A percentile compares a stretch with the other conserved stretches of the same genome.
These are phyloP conservation scores for Lagopus muta DNA, from an alignment of 2,113 vertebrate species.

Conservation along the genomic window DNA sequence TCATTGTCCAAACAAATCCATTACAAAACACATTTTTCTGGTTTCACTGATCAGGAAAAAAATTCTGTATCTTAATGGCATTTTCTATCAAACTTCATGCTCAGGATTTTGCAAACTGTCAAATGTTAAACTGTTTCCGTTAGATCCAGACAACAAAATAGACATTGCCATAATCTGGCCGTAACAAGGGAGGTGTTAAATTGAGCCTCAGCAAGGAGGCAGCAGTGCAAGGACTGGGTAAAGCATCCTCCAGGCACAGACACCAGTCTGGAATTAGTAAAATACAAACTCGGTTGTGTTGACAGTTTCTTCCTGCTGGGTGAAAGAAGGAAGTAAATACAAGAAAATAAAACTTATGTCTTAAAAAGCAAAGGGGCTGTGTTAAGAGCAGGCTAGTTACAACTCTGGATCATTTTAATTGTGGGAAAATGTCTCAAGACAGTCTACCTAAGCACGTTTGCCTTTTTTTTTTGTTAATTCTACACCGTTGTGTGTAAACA, in stretches of 20 bases:
- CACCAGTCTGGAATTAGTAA: not conserved
- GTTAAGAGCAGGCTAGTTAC: not conserved
- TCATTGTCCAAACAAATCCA: not conserved
- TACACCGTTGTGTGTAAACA: slow-evolving; percentile 26
- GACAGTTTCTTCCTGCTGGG: slow-evolving; percentile 17
- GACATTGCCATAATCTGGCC: not conserved
- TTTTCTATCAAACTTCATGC: not conserved
- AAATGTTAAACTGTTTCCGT: not conserved
- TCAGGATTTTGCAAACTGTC: not conserved
- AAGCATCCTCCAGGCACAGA: not conserved
- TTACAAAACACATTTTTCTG: not conserved
- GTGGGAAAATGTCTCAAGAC: slow-evolving; percentile 58
- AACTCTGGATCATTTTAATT: slow-evolving; percentile 9
- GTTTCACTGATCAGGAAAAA: not conserved
- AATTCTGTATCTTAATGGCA: not conserved
- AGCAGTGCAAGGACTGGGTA: not conserved
- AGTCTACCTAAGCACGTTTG: slow-evolving; percentile 13
- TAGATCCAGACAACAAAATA: not conserved
- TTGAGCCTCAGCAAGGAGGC: not conserved
- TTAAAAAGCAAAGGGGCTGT: slow-evolving; percentile 1
- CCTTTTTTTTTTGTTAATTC: slow-evolving; percentile 29
- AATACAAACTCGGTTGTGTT: not conserved
- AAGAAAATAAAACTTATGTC: slow-evolving; percentile 1
- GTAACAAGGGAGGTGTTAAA: not conserved
- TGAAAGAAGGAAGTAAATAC: slow-evolving; percentile 31